Conservation (phyloP, 2,113 vertebrate species). For the Gasterosteus nipponicus region DNA sequence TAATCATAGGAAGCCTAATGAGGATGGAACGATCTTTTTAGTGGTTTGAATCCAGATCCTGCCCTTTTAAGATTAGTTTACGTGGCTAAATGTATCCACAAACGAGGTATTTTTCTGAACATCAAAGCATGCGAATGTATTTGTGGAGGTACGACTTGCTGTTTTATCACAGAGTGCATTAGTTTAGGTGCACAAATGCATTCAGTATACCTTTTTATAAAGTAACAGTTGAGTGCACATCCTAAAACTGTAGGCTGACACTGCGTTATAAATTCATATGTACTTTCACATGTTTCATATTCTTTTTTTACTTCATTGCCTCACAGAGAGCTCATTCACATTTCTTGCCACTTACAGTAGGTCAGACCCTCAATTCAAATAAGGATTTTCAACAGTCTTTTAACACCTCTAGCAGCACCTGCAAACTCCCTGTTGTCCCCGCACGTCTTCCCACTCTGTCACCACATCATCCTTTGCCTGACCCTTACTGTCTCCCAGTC, state of each 20-base stretch:
- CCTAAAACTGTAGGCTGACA: neutral
- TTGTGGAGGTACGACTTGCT: neutral
- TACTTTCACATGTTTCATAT: neutral
- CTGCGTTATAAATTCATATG: neutral
- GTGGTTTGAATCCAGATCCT: neutral
- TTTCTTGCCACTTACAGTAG: conserved; percentile 11
- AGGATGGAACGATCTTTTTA: neutral
- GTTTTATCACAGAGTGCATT: neutral
- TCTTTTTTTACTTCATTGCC: conserved; percentile 14
- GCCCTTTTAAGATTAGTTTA: neutral
- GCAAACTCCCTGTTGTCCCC: neutral
- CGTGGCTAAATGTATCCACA: neutral
- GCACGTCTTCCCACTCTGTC: neutral
- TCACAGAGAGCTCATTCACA: conserved; percentile 19
- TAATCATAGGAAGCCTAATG: neutral
- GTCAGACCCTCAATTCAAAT: conserved; percentile 21
- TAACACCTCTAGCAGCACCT: neutral
- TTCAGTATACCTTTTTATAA: neutral
- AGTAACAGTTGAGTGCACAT: neutral
- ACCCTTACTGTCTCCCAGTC: conserved; percentile 1
- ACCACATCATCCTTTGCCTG: conserved; percentile 24
- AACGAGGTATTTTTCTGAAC: neutral
- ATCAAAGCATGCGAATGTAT: neutral
- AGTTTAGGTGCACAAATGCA: neutral
- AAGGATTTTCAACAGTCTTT: conserved; percentile 14